A percentile compares a stretch with the other conserved stretches of the same genome.
Evolutionary conservation across 1,140 invertebrate species (phyloP).

Genomic region (Drosophila kanapiae): DNA sequence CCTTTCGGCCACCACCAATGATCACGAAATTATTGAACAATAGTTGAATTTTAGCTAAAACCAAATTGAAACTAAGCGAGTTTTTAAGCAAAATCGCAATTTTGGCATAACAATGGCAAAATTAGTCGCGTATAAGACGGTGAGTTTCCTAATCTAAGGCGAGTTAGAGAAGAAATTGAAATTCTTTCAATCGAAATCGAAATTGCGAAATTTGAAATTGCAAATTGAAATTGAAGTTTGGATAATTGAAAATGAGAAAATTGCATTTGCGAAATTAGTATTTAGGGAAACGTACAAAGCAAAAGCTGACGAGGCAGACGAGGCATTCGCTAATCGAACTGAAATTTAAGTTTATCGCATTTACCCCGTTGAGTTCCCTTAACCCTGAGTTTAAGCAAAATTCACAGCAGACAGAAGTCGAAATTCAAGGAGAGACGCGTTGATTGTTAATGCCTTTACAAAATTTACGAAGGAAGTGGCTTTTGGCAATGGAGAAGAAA

Average conservation of each 20-base stretch:
- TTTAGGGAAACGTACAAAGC: conserved; percentile 60
- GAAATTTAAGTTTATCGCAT: conserved; percentile 50
- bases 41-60: conserved; percentile 84
- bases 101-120: conserved; percentile 74
- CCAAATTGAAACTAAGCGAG: conserved; percentile 67
- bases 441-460: conserved; percentile 84
- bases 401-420: conserved; percentile 54
- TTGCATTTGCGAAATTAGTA: conserved; percentile 51
- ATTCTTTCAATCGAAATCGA: conserved; percentile 45
- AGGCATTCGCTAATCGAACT: conserved; percentile 49
- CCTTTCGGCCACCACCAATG: conserved; percentile 69
- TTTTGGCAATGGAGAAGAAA: conserved; percentile 64
- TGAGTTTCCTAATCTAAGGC: conserved; percentile 81
- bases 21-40: conserved; percentile 76
- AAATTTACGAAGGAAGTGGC: conserved; percentile 65
- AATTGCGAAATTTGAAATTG: conserved; percentile 2
- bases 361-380: conserved; percentile 39
- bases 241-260: conserved; percentile 31
- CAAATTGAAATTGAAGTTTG: conserved; percentile 44
- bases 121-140: conserved; percentile 75
- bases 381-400: conserved; percentile 28
- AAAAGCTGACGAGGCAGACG: conserved; percentile 25
- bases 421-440: conserved; percentile 73
- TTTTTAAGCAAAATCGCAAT: conserved; percentile 65
- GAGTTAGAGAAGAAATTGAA: conserved; percentile 23